Evolutionary conservation across 64 coral and sea anemone genomes (phyloP), one percentile per base, ranked within the genome.

Genomic region (Actinia tenebrosa): DNA sequence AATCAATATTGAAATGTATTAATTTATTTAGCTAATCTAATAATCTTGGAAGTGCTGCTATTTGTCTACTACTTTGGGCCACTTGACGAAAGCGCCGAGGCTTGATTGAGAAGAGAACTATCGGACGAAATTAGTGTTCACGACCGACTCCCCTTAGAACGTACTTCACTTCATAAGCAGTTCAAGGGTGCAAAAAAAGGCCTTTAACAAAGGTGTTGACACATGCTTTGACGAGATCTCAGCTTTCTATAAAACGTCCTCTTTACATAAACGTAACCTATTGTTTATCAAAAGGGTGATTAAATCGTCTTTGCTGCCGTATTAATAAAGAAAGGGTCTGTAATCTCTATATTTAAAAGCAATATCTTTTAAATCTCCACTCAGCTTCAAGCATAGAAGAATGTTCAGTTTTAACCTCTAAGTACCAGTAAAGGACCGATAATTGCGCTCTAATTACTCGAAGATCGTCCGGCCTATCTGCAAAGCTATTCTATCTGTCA

Each of bases 201-300:
- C 79, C 44, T 81, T 81, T 81, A 22, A 81, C 79, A 81, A 81
- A 81, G 79, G 79, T 81, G 79, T 81, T 81, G 79, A 81, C 50
- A 53, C 26, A 75, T 42, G 69, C 23, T 75, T 75, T 75, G 69
- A 75, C 69, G 79, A 81, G 79, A 81, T 45, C 43, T 53, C 79
- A 81, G 16, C 79, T 45, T 81, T 81, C 50, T 22, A 81, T 52
- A 81, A 81, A 52, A 81, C 79, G 45, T 53, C 45, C 79, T 81
- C 79, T 81, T 81, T 50, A 81, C 69, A 75, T 75, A 75, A 75
- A 42, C 69, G 69, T 30, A 75, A 42, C 14, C 27, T 75, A 75
- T 75, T 75, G 69, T 42, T 75, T 26, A 75, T 75, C 69, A 75
- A 42, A 15, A 25, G 69, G 69, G 25, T 75, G 69, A 75, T 75